phyloP scores from a whole-genome alignment of 2,888 invertebrate species.

The Liodrosophila aerea region DNA sequence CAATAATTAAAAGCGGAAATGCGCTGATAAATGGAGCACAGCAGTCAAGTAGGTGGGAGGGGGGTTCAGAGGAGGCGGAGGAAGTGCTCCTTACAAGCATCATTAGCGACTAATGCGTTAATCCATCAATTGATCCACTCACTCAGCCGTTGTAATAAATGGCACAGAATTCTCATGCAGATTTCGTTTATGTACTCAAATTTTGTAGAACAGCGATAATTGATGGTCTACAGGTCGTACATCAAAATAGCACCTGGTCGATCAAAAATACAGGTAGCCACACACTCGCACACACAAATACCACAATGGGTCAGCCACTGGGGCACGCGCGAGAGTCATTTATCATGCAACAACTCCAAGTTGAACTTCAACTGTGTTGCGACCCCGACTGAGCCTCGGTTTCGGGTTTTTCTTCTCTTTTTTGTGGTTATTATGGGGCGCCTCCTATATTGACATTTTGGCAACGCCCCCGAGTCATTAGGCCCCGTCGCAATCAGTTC shows the following conservation, averaged over 20 bases:
- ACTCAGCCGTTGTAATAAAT: conserved; percentile 11
- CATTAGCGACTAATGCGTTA: conserved; percentile 61
- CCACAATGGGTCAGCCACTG: conserved; percentile 18
- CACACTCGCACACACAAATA: conserved; percentile 15
- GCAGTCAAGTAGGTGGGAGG: background rate
- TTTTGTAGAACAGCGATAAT: conserved; percentile 40
- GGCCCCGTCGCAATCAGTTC: too few relatives aligned
- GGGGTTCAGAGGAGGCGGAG: background rate
- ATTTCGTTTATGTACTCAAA: too few relatives aligned
- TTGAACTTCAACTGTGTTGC: conserved; percentile 9
- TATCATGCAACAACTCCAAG: conserved; percentile 55
- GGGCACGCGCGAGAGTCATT: conserved; percentile 66
- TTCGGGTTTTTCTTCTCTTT: background rate
- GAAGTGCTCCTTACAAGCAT: conserved; percentile 25
- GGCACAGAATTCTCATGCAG: conserved; percentile 10
- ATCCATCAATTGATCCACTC: conserved; percentile 58
- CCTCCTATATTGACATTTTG: conserved; percentile 67
- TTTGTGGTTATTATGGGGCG: conserved; percentile 32
- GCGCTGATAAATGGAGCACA: conserved; percentile 53
- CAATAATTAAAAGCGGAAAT: conserved; percentile 79
- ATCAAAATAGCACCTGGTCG: conserved; percentile 73
- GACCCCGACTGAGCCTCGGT: conserved; percentile 18
- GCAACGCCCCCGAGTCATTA: conserved; percentile 67
- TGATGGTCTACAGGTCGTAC: conserved; percentile 61
- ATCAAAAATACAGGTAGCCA: conserved; percentile 72